Evolutionary conservation across 2,113 vertebrate genomes (phyloP).

Genomic region (Picathartes gymnocephalus): DNA sequence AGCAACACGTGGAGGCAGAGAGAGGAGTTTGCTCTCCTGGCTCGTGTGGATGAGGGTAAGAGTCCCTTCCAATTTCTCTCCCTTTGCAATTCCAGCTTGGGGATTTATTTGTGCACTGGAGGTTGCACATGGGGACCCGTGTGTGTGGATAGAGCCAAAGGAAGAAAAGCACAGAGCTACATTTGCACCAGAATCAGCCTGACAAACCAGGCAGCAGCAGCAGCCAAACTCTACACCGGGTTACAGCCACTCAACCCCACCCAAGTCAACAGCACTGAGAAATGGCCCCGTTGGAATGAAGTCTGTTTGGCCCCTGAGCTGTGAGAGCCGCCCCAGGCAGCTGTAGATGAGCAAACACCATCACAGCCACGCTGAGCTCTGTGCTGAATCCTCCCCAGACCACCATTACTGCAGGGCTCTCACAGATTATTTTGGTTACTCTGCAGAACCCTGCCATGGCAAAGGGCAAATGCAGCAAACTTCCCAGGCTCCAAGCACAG

Average conservation of each 20-base stretch:
- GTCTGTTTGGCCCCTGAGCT: not conserved
- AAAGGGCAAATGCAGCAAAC: not conserved
- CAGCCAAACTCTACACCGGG: not conserved
- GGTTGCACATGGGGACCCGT: not conserved
- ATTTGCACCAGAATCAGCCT: not conserved
- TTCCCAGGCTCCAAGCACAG: not conserved
- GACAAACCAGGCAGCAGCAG: not conserved
- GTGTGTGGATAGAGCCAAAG: not conserved
- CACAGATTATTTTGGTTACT: accelerated
- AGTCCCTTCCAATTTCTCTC: not conserved
- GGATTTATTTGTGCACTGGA: not conserved
- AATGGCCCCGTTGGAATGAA: not conserved
- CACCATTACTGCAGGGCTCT: not conserved
- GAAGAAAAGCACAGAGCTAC: not conserved
- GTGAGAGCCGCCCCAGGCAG: not conserved
- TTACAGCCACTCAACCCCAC: not conserved
- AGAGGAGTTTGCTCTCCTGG: not conserved
- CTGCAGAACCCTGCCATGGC: not conserved
- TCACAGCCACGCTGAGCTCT: not conserved
- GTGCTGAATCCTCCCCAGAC: not conserved
- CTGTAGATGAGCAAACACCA: not conserved
- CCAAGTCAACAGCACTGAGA: not conserved
- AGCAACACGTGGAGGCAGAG: not conserved
- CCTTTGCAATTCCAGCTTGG: not conserved
- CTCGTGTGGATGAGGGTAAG: not conserved